Evolutionary conservation across 1,140 invertebrate genomes (phyloP), one percentile per base, ranked within the genome.

Genomic region (Mycetomoellerius zeteki): DNA sequence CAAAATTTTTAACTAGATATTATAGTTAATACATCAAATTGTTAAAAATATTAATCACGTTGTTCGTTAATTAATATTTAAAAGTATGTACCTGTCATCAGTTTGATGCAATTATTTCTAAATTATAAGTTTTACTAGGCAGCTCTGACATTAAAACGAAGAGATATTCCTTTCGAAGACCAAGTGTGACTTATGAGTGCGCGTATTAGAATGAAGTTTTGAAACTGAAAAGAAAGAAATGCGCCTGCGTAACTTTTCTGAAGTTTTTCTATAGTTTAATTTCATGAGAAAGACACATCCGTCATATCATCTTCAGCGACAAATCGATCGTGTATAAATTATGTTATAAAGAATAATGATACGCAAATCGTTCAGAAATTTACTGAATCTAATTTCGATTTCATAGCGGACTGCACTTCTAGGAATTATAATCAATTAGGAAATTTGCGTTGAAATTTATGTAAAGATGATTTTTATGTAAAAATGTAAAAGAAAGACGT

Each of bases 301-400:
- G 47, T 54, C 21, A 2, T 27, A 73, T 58, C 24, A 21, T 21
- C 3, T 30, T n/a, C 2, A 30, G 12, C 5, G 21, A 7, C 16
- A 30, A 62, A 78, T 78, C 5, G 75, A 47, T 77, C 8, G 3
- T 8, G 14, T 1, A 21, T 24, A 12, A 77, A 77, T 62, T 64
- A n/a, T 76, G 37, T 7, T 43, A 10, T 19, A 24, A 24, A 16
- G 12, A 58, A 58, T 4, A 60, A 60, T 10, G 12, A 1, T 64
- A 27, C 3, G 3, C 24, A 30, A 0, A 7, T 62, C 0, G 5
- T 14, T 30, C 5, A 65, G 64, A 65, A n/a, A 37, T 65, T 30
- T 60, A 1, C 4, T 16, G 8, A 60, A 58, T 24, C 7, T 3
- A 56, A 16, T 33, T 75, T 8, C 14, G n/a, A 14, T 27, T 2